Conservation (phyloP, 2,888 invertebrate genomes). For the Apocheima hispidaria region DNA sequence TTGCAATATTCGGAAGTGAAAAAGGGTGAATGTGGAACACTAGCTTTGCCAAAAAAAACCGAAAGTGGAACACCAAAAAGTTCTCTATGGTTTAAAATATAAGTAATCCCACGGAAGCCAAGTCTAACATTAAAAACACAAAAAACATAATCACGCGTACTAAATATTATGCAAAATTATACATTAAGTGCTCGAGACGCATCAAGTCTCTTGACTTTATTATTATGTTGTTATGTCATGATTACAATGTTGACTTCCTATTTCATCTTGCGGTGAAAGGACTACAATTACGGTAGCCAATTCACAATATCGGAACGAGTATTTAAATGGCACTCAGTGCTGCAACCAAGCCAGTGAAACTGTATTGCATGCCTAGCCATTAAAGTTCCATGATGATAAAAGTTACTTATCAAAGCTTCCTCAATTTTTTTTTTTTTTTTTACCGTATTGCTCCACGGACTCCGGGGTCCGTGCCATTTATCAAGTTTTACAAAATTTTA, state of each 20-base stretch:
- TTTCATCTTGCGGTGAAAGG: conserved; percentile 46
- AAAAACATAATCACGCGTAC: too few species aligned
- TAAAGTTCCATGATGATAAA: neutral
- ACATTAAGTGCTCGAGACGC: neutral
- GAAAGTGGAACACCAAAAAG: conserved; percentile 22
- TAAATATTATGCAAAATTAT: conserved; percentile 10
- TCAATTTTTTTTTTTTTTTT: neutral
- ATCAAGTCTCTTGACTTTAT: conserved; percentile 2
- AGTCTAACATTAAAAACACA: neutral
- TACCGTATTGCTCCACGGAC: too few species aligned
- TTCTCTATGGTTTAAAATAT: conserved; percentile 20
- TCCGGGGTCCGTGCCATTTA: too few species aligned
- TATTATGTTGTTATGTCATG: conserved; percentile 29
- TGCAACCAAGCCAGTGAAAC: neutral
- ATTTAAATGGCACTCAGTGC: conserved; percentile 14
- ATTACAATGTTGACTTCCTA: conserved; percentile 36
- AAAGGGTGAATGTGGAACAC: conserved; percentile 21
- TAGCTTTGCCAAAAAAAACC: conserved; percentile 18
- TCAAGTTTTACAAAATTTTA: too few species aligned
- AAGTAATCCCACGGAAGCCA: neutral
- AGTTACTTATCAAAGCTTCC: neutral
- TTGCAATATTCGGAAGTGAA: conserved; percentile 30
- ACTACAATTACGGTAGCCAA: conserved; percentile 27
- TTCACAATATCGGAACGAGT: conserved; percentile 7
- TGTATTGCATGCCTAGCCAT: neutral